Percentiles rank a stretch among this genome's conserved stretches.
phyloP scores from a whole-genome alignment of 1,140 invertebrate genomes.

The Diploscapter pachys region DNA sequence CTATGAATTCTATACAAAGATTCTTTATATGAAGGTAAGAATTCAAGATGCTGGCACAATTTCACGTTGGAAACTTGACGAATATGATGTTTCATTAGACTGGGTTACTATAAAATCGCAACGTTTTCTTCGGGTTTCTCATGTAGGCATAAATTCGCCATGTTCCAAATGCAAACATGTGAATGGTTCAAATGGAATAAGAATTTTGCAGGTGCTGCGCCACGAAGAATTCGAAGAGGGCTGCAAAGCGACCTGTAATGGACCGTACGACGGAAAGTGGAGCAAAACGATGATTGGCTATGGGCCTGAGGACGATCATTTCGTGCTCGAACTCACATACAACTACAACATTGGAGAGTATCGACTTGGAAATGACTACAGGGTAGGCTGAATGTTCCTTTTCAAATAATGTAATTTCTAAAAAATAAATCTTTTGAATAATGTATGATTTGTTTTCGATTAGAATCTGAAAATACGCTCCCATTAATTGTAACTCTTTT shows the following conservation, averaged over 20 bases:
- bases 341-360: slow-evolving; percentile 89
- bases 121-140: background rate
- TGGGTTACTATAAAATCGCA: background rate
- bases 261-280: slow-evolving; percentile 94
- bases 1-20: slow-evolving; percentile 79
- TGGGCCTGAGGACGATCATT: slow-evolving; percentile 87
- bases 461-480: slow-evolving; percentile 19
- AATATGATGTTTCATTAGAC: background rate
- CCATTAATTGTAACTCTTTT: slow-evolving; percentile 4
- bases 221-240: slow-evolving; percentile 96
- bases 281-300: slow-evolving; percentile 99
- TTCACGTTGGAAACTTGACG: background rate
- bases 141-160: background rate
- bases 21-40: slow-evolving; percentile 85
- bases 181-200: too few relatives aligned
- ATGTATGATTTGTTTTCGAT: too few relatives aligned
- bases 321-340: slow-evolving; percentile 93
- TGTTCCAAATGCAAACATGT: too few relatives aligned
- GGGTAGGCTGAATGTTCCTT: slow-evolving; percentile 63
- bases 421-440: too few relatives aligned
- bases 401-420: slow-evolving; percentile 32
- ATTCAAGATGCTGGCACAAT: background rate
- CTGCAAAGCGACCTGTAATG: slow-evolving; percentile 92
- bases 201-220: slow-evolving; percentile 60
- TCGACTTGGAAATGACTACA: slow-evolving; percentile 81